These are phyloP conservation scores for Scopus umbretta DNA, from an alignment of 2,113 vertebrate species.

Conservation along the genomic window DNA sequence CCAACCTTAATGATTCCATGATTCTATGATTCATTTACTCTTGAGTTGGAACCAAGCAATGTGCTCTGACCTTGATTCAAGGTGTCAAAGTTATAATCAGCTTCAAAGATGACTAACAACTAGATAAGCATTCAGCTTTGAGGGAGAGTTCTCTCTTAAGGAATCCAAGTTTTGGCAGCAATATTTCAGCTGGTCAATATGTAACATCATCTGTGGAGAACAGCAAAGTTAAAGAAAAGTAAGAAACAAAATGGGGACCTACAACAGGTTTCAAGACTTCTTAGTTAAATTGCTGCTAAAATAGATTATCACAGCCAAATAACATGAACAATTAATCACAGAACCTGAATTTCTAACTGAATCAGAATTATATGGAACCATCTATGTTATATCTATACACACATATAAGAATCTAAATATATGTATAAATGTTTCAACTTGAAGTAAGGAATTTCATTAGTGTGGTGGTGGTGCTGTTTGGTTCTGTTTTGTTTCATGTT, in stretches of 20 bases:
- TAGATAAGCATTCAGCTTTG: background rate
- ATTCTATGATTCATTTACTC: too few species aligned
- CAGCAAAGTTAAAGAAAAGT: background rate
- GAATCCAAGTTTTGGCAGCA: background rate
- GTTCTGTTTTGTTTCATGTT: background rate
- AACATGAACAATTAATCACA: background rate
- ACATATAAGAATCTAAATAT: background rate
- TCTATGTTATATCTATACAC: background rate
- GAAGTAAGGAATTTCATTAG: background rate
- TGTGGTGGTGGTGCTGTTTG: background rate
- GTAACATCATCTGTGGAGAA: background rate
- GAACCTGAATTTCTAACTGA: background rate
- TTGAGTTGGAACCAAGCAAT: background rate
- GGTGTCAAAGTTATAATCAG: background rate
- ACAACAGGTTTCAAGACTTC: background rate
- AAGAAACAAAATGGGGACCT: background rate
- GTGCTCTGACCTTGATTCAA: background rate
- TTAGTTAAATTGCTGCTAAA: background rate
- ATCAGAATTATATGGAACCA: background rate
- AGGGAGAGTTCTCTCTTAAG: background rate
- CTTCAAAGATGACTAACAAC: background rate
- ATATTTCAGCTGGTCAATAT: background rate
- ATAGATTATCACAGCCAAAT: background rate
- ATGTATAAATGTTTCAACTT: background rate
- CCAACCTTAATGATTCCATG: too few species aligned